phyloP scores from a whole-genome alignment of 2,113 vertebrate species.

The Jacana jacana region DNA sequence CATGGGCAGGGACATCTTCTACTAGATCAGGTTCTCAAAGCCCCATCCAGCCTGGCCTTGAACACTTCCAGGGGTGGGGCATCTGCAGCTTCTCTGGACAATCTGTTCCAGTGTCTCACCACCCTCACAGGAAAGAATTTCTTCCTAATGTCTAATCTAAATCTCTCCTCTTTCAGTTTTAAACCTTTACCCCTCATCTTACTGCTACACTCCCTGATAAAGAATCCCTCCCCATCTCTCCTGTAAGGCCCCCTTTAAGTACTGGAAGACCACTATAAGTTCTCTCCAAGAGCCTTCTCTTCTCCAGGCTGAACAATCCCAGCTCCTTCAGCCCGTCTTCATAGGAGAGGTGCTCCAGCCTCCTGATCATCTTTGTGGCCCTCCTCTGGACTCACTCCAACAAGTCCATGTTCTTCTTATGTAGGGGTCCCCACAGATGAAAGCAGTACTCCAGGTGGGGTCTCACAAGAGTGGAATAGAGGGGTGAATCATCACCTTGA shows the following conservation, averaged over 20 bases:
- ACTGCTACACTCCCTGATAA: not conserved
- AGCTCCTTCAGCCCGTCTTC: not conserved
- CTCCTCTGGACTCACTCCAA: not conserved
- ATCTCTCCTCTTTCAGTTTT: not conserved
- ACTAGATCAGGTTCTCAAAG: not conserved
- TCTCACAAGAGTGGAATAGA: not conserved
- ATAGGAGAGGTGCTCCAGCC: not conserved
- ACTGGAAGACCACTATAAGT: not conserved
- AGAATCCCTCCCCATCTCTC: not conserved
- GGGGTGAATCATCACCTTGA: not conserved
- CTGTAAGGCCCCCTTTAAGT: not conserved
- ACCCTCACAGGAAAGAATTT: not conserved
- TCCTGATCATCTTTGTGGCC: not conserved
- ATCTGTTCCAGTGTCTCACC: not conserved
- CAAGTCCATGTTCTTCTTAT: not conserved
- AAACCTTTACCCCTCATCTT: not conserved
- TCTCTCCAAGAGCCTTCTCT: not conserved
- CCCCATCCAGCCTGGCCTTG: not conserved
- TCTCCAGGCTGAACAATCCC: not conserved
- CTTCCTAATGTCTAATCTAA: not conserved
- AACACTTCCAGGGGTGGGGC: not conserved
- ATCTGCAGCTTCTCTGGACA: not conserved
- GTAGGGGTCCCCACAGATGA: not conserved
- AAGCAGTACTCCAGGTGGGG: not conserved
- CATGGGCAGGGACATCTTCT: not conserved